These are phyloP conservation scores for Holotrichia oblita DNA, from an alignment of 1,140 invertebrate species.

Conservation along the genomic window DNA sequence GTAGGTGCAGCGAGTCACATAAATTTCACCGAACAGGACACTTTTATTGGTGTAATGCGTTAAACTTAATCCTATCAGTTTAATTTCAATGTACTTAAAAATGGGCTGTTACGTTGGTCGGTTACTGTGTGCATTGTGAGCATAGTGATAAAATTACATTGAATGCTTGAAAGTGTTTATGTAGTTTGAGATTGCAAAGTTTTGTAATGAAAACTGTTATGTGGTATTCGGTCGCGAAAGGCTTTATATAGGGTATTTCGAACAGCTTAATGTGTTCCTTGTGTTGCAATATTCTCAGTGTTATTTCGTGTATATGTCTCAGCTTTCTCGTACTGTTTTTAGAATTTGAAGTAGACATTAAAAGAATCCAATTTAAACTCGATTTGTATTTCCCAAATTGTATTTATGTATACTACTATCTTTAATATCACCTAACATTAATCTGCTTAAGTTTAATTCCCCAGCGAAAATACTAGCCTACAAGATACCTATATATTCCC, in stretches of 20 bases:
- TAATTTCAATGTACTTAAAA: constrained; percentile 13
- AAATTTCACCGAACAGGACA: not conserved
- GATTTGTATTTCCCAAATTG: too few relatives aligned
- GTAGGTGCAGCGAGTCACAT: not conserved
- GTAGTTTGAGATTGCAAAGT: not conserved
- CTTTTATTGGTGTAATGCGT: constrained; percentile 10
- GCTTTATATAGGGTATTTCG: not conserved
- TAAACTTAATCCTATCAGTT: constrained; percentile 2
- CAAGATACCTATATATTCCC: too few relatives aligned
- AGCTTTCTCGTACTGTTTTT: too few relatives aligned
- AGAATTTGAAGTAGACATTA: too few relatives aligned
- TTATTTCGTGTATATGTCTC: too few relatives aligned
- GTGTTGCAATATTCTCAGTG: too few relatives aligned
- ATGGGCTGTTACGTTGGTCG: not conserved
- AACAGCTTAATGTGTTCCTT: not conserved
- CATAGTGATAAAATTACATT: not conserved
- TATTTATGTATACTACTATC: too few relatives aligned
- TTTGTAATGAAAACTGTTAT: not conserved
- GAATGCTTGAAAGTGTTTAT: not conserved
- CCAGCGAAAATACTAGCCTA: too few relatives aligned
- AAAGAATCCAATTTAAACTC: too few relatives aligned
- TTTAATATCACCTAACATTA: too few relatives aligned
- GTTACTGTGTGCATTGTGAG: not conserved
- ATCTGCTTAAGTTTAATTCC: too few relatives aligned
- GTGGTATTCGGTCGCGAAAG: not conserved